Evolutionary conservation across 2,888 invertebrate genomes (phyloP).

Genomic region (Linnaemya tessellans): DNA sequence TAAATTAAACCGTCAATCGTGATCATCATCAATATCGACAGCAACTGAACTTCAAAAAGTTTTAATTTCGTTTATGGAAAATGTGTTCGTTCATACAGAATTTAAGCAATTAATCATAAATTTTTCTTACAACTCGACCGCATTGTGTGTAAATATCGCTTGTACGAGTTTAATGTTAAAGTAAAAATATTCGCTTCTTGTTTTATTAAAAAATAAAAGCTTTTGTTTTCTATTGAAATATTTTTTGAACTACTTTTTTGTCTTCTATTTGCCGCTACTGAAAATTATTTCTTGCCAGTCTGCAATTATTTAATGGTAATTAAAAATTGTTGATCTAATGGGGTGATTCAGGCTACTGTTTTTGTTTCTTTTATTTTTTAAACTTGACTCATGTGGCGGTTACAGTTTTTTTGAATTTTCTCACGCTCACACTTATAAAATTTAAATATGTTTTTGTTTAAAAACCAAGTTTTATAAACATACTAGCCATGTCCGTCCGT

Average conservation of each 20-base stretch:
- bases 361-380: conserved; percentile 46
- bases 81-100: not conserved
- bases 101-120: conserved; percentile 60
- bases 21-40: conserved; percentile 27
- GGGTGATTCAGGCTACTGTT: conserved; percentile 46
- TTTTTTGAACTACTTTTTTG: conserved; percentile 71
- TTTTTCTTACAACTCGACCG: not conserved
- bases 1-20: conserved; percentile 52
- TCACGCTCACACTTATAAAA: too few species aligned
- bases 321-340: not conserved
- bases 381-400: conserved; percentile 53
- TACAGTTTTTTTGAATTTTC: not conserved
- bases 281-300: conserved; percentile 77
- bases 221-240: conserved; percentile 46
- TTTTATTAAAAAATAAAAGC: conserved; percentile 60
- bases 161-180: not conserved
- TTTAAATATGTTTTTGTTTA: too few species aligned
- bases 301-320: conserved; percentile 10
- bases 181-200: not conserved
- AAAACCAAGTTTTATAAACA: too few species aligned
- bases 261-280: conserved; percentile 80
- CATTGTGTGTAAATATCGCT: not conserved
- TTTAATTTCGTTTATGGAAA: not conserved
- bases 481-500: too few species aligned
- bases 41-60: not conserved